Conservation (phyloP, 2,113 vertebrate genomes). For the Epinephelus fuscoguttatus region DNA sequence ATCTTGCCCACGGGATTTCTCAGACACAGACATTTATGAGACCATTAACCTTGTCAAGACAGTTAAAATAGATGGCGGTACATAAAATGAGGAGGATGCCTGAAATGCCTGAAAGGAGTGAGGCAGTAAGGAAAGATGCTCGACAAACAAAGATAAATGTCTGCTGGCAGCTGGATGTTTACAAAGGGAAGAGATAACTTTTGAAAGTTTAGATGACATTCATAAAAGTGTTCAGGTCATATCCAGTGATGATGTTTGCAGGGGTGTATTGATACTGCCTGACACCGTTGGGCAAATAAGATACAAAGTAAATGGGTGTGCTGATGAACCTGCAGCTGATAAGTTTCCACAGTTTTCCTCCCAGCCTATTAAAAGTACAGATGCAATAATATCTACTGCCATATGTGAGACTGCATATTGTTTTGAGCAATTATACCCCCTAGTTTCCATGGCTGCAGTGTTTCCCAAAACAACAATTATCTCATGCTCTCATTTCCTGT, state of each 20-base stretch:
- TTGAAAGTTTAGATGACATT: conserved; percentile 50
- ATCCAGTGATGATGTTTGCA: not conserved
- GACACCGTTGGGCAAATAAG: conserved; percentile 3
- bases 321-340: conserved; percentile 3
- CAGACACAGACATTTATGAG: conserved; percentile 63
- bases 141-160: conserved; percentile 59
- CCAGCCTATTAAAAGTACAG: conserved; percentile 20
- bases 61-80: conserved; percentile 57
- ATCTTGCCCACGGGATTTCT: conserved; percentile 40
- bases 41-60: conserved; percentile 69
- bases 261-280: not conserved
- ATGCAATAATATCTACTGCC: conserved; percentile 19
- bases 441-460: conserved; percentile 35
- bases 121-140: conserved; percentile 35
- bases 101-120: conserved; percentile 38
- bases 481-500: conserved; percentile 37
- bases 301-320: not conserved
- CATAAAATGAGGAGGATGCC: conserved; percentile 55
- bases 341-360: not conserved
- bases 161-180: conserved; percentile 38
- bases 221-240: conserved; percentile 16
- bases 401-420: conserved; percentile 19
- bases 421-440: conserved; percentile 34
- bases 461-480: conserved; percentile 54
- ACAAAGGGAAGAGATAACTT: conserved; percentile 41